Evolutionary conservation across 53 echinoderm and acorn worm genomes (phyloP), one percentile per base, ranked within the genome.

Genomic region (Patiria pectinifera): DNA sequence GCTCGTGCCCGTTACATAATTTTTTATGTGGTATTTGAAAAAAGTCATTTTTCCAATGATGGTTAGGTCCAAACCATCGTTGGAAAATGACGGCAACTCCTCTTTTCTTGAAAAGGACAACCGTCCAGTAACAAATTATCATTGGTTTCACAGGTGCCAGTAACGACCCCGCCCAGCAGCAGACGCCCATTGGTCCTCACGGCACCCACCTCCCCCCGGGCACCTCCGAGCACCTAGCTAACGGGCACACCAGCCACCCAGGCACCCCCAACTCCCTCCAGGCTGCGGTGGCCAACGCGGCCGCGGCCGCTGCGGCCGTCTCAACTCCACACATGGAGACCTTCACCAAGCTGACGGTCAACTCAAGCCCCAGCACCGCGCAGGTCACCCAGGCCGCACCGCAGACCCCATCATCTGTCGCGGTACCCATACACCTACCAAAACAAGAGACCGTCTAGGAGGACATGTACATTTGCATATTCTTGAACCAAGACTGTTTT

Each of bases 391-490:
- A 90, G 76, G 84, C 89, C 4, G 49, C 45, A 22, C 83, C 82
- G 48, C 93, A 78, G 62, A 90, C 83, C 18, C 93, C 91, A 4
- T 91, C 83, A 21, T 77, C 93, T 25, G 94, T 92, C 10, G 59
- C 96, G 3, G 97, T 97, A 21, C 93, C 96, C 15, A 95, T 96
- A 46, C 97, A 96, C 84, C 92, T 97, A 79, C 97, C 97, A 6
- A 97, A 97, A 81, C 97, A 96, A 49, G 97, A 97, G 70, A 45
- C 85, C 6, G 74, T 74, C 74, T 74, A 74, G 74, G 48, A 15
- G 45, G 45, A 45, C 19, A 11, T 43, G 9, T 16, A 45, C 14
- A 45, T 6, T 77, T 79, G 66, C 15, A 66, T 15, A 14, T 3
- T 66, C 66, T 6, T 53, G 53, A 8, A 6, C 66, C 12, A 66